Evolutionary conservation across 2,888 invertebrate species (phyloP).

Genomic region (Cancer borealis): DNA sequence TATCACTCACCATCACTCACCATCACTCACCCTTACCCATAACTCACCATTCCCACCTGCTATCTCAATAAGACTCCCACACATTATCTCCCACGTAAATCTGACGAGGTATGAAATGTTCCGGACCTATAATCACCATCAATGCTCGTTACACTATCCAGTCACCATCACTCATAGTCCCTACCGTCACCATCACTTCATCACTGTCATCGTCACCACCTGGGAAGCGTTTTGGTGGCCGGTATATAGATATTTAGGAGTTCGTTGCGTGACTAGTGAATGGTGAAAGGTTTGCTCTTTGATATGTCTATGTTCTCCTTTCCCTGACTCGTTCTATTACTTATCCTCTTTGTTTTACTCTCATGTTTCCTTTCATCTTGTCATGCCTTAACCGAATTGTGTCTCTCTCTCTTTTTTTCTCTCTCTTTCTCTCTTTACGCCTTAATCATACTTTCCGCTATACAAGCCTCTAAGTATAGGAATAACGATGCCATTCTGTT

Average conservation of each 20-base stretch:
- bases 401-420: neutral
- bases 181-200: neutral
- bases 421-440: neutral
- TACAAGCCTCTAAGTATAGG: neutral
- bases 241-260: neutral
- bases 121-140: neutral
- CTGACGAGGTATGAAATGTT: neutral
- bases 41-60: neutral
- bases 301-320: too few species aligned
- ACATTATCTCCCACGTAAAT: too few species aligned
- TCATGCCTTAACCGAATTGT: neutral
- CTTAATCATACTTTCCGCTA: neutral
- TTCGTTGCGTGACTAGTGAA: neutral
- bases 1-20: constrained; percentile 7
- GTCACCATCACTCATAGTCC: neutral
- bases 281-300: neutral
- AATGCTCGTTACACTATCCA: neutral
- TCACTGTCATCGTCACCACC: neutral
- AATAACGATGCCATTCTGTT: neutral
- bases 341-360: neutral
- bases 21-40: neutral
- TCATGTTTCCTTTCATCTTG: neutral
- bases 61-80: too few species aligned
- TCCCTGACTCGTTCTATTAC: neutral
- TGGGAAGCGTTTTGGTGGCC: neutral